Conservation (phyloP, 1,140 invertebrate species). For the Drosophila chauvacae region DNA sequence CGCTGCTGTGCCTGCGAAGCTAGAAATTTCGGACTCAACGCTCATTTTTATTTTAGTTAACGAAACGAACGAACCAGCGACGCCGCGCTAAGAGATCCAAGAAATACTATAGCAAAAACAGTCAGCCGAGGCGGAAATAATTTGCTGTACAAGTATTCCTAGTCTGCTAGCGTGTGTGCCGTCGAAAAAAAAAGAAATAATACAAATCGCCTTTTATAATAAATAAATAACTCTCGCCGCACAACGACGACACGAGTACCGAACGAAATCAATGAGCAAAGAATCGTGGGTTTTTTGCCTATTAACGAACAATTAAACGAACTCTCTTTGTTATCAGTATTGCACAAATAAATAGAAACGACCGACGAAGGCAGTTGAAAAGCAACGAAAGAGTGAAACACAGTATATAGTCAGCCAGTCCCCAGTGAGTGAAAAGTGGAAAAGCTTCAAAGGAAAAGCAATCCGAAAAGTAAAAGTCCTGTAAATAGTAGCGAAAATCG, state of each 20-base stretch:
- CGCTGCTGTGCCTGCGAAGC: slow-evolving; percentile 27
- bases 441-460: not conserved
- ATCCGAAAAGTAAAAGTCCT: slow-evolving; percentile 28
- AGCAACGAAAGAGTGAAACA: slow-evolving; percentile 25
- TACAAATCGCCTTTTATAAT: slow-evolving; percentile 23
- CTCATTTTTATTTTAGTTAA: slow-evolving; percentile 79
- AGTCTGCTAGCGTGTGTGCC: slow-evolving; percentile 44
- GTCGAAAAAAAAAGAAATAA: slow-evolving; percentile 30
- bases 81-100: slow-evolving; percentile 60
- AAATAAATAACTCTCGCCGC: slow-evolving; percentile 33
- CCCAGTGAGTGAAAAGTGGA: slow-evolving; percentile 18
- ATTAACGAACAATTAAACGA: slow-evolving; percentile 76
- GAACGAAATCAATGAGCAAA: slow-evolving; percentile 50
- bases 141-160: slow-evolving; percentile 37
- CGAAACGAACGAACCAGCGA: slow-evolving; percentile 78
- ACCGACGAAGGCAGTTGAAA: slow-evolving; percentile 27
- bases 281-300: slow-evolving; percentile 42
- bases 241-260: slow-evolving; percentile 28
- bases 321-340: slow-evolving; percentile 72
- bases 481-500: slow-evolving; percentile 4
- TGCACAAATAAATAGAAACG: slow-evolving; percentile 51
- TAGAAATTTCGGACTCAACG: slow-evolving; percentile 50
- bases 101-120: slow-evolving; percentile 41
- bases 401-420: slow-evolving; percentile 4
- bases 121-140: slow-evolving; percentile 51